A percentile compares a stretch with the other conserved stretches of the same genome.
Evolutionary conservation across 1,140 invertebrate species (phyloP).

Genomic region (Eriocheir sinensis): DNA sequence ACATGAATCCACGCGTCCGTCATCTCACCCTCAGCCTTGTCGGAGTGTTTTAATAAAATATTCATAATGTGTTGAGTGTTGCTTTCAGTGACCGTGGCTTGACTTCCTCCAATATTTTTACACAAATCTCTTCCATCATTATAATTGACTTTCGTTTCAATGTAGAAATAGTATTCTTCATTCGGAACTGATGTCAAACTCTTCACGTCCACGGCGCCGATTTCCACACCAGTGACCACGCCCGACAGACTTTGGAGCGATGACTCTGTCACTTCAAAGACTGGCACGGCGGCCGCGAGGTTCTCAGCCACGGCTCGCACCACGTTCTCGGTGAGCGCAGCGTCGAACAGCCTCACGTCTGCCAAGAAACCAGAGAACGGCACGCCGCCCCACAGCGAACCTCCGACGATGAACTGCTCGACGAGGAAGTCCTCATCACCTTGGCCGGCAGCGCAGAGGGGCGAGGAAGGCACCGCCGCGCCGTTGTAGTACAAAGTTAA

Average conservation of each 20-base stretch:
- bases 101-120: background rate
- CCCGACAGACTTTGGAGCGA: background rate
- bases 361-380: conserved; percentile 60
- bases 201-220: background rate
- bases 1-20: background rate
- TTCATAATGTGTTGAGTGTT: background rate
- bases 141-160: background rate
- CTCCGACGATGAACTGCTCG: conserved; percentile 29
- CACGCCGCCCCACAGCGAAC: background rate
- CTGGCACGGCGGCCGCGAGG: too few relatives aligned
- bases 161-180: conserved; percentile 23
- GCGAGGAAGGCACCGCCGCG: background rate
- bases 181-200: background rate
- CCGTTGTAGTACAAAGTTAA: conserved; percentile 4
- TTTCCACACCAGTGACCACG: background rate
- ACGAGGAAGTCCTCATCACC: background rate
- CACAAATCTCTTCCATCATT: background rate
- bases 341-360: conserved; percentile 43
- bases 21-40: background rate
- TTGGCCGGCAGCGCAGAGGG: background rate
- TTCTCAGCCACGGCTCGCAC: background rate
- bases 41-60: background rate
- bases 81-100: background rate
- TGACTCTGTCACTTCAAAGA: background rate
- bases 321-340: background rate